Conservation (phyloP, 2,888 invertebrate genomes). For the Tigriopus californicus region DNA sequence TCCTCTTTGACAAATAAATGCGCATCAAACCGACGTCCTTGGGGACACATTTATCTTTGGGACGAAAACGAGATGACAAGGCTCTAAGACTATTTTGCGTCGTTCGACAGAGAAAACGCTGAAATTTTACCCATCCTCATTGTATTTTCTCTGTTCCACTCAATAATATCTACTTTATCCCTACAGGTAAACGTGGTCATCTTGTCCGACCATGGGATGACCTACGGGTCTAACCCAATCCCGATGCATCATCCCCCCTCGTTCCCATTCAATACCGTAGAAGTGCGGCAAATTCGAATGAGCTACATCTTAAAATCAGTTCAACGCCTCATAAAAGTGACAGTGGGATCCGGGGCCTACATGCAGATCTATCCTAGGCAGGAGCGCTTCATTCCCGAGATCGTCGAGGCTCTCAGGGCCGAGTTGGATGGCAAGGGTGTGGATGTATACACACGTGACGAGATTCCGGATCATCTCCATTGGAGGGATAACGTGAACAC, state of each 20-base stretch:
- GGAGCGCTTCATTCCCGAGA: background rate
- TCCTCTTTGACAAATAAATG: no score
- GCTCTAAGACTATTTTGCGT: no score
- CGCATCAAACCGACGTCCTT: no score
- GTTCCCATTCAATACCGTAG: background rate
- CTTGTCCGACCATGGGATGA: constrained; percentile 28
- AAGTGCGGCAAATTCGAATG: background rate
- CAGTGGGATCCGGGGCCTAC: constrained; percentile 10
- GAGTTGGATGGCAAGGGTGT: constrained; percentile 22
- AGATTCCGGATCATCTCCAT: constrained; percentile 30
- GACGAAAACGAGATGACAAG: no score
- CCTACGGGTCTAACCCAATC: constrained; percentile 17
- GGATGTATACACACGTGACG: constrained; percentile 26
- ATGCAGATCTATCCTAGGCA: constrained; percentile 3
- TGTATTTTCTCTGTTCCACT: no score
- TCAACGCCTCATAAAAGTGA: background rate
- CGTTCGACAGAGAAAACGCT: no score
- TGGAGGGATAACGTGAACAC: constrained; percentile 29
- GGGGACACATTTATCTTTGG: no score
- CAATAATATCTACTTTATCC: no score
- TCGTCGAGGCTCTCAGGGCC: constrained; percentile 17
- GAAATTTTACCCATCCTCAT: no score
- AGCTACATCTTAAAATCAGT: background rate
- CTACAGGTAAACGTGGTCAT: constrained; percentile 25
- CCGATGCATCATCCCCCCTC: background rate